phyloP scores from a whole-genome alignment of 2,888 invertebrate species.

The Phanerotoma sp. region DNA sequence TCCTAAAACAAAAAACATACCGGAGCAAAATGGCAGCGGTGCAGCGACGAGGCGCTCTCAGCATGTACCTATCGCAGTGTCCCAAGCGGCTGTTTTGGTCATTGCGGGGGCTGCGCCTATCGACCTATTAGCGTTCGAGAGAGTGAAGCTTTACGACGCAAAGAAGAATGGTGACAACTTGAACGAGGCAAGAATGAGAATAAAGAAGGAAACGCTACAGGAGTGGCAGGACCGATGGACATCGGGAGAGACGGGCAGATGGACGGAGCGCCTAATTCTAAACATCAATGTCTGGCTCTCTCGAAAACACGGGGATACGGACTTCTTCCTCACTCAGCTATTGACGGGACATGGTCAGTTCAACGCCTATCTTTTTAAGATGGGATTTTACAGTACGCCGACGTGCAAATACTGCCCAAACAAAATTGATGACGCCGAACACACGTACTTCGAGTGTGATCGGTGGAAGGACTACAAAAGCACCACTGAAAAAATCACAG shows the following conservation, averaged over 20 bases:
- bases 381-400: conserved; percentile 21
- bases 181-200: neutral
- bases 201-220: conserved; percentile 7
- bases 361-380: conserved; percentile 27
- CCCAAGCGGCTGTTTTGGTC: conserved; percentile 29
- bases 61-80: conserved; percentile 33
- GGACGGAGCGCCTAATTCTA: conserved; percentile 18
- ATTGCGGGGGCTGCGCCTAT: conserved; percentile 31
- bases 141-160: conserved; percentile 2
- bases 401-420: conserved; percentile 22
- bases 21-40: conserved; percentile 27
- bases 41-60: conserved; percentile 32
- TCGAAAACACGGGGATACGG: conserved; percentile 17
- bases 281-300: conserved; percentile 13
- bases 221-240: conserved; percentile 17
- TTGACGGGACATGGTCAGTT: conserved; percentile 37
- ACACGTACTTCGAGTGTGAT: conserved; percentile 31
- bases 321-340: conserved; percentile 34
- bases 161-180: neutral
- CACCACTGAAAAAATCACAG: neutral
- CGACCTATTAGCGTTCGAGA: conserved; percentile 26
- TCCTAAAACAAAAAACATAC: conserved; percentile 23
- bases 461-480: conserved; percentile 17
- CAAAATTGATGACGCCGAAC: conserved; percentile 25
- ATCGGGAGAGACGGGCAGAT: conserved; percentile 5